These are phyloP conservation scores for Pygocentrus nattereri DNA, from an alignment of 2,797 vertebrate genomes.

Conservation along the genomic window DNA sequence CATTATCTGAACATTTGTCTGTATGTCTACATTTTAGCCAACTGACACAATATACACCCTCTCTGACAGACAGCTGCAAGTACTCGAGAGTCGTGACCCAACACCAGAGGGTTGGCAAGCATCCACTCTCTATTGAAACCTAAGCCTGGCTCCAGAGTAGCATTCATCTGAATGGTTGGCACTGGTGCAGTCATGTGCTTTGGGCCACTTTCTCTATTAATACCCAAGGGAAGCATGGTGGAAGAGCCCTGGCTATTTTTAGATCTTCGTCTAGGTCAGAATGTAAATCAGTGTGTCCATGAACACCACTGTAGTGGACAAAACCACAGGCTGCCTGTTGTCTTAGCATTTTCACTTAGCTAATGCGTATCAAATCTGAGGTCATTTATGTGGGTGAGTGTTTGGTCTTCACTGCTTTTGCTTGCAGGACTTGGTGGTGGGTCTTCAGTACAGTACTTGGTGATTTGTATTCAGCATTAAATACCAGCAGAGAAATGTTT, in stretches of 20 bases:
- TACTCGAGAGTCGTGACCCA: conserved; percentile 31
- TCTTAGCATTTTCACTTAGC: conserved; percentile 25
- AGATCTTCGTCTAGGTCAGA: conserved; percentile 48
- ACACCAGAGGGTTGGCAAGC: conserved; percentile 15
- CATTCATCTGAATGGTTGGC: conserved; percentile 43
- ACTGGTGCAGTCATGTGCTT: conserved; percentile 46
- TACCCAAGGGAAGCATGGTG: conserved; percentile 57
- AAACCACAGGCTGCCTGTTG: conserved; percentile 20
- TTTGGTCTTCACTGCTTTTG: conserved; percentile 2
- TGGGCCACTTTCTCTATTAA: conserved; percentile 66
- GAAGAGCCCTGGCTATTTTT: conserved; percentile 66
- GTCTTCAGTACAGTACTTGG: neutral
- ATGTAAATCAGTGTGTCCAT: conserved; percentile 39
- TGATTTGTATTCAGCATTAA: neutral
- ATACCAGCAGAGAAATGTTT: neutral
- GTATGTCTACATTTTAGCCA: conserved; percentile 10
- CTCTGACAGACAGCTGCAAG: conserved; percentile 43
- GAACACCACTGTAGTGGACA: conserved; percentile 42
- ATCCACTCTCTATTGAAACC: conserved; percentile 17
- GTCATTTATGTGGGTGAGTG: conserved; percentile 22
- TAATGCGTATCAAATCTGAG: conserved; percentile 1
- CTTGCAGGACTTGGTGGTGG: neutral
- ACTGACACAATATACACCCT: conserved; percentile 19
- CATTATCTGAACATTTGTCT: conserved; percentile 56
- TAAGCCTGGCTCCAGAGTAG: conserved; percentile 5